Evolutionary conservation across 2,113 vertebrate species (phyloP), one percentile per base, ranked within the genome.

Genomic region (Pelmatolapia mariae): DNA sequence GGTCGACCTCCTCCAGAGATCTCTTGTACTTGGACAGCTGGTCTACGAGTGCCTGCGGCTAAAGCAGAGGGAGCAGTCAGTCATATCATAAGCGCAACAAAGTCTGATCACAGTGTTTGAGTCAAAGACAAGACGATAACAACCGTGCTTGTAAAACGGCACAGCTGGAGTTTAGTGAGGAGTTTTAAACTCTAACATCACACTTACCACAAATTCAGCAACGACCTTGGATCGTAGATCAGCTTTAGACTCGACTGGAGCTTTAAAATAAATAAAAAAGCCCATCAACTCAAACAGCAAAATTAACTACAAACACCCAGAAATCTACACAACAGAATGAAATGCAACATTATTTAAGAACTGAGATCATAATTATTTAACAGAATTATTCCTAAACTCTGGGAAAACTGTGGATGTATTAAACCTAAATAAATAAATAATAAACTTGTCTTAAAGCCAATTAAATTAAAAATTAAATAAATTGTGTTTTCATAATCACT

Each of bases 141-240:
- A 38, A 15, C 73, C 3, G 24, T 10, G 2, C 53, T 80, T 56
- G 13, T 56, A 63, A 85, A 78, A 40, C 26, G 15, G 12, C 7
- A 82, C 31, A 9, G 7, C 12, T 19, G 7, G 9, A 43, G 10
- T 29, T 54, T 12, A 78, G 54, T 38, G 63, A 68, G 18, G 9
- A 57, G 1, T 1, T 63, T n/a, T 24, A 29, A 84, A 54, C n/a
- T 45, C 79, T 1, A 18, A 63, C 40, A 36, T 84, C 29, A 22
- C 40, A 7, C 98, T 98, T 96, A 99, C 98, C 96, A 98, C 96
- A 95, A 99, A 99, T 93, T 99, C 98, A 0, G 98, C 98, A 22
- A 99, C 97, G 47, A 99, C 97, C 95, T 98, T 99, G 80, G 98
- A 99, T 89, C 96, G 98, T n/a, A 99, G 93, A 81, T 97, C 98